phyloP scores from a whole-genome alignment of 2,888 invertebrate species.

The Zygogramma bicolorata region DNA sequence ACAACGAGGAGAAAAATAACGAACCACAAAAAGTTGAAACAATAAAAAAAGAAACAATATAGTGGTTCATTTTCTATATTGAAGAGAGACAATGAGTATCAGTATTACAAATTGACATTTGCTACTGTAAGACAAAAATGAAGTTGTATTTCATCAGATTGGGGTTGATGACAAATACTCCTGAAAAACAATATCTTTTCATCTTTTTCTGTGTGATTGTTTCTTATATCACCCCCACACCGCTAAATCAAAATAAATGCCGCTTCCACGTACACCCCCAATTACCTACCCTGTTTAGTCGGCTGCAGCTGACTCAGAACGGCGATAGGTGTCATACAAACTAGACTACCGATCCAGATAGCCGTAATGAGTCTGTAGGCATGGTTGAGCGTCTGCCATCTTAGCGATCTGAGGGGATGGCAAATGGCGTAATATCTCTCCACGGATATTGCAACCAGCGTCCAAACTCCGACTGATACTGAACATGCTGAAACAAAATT shows the following conservation, averaged over 20 bases:
- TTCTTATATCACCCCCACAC: too few relatives aligned
- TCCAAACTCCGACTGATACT: slow-evolving; percentile 82
- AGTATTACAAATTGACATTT: too few relatives aligned
- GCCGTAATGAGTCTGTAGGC: slow-evolving; percentile 77
- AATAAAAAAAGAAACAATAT: too few relatives aligned
- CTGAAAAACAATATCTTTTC: too few relatives aligned
- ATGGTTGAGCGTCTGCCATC: slow-evolving; percentile 83
- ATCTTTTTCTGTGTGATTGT: too few relatives aligned
- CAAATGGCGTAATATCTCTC: slow-evolving; percentile 86
- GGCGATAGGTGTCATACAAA: slow-evolving; percentile 77
- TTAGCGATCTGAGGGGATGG: slow-evolving; percentile 78
- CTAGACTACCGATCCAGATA: slow-evolving; percentile 75
- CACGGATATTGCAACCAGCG: slow-evolving; percentile 81
- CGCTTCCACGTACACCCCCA: not conserved
- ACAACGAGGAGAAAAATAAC: too few relatives aligned
- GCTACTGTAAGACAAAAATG: too few relatives aligned
- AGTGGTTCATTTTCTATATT: too few relatives aligned
- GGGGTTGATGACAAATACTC: too few relatives aligned
- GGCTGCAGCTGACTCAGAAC: slow-evolving; percentile 72
- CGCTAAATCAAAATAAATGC: not conserved
- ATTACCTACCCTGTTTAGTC: slow-evolving; percentile 62
- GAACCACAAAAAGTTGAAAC: too few relatives aligned
- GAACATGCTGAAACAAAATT: slow-evolving; percentile 74
- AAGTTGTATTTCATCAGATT: too few relatives aligned
- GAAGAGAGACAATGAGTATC: too few relatives aligned